Percentiles rank a stretch among this genome's conserved stretches.
These are phyloP conservation scores for Hyposoter dolosus DNA, from an alignment of 2,888 invertebrate species.

Conservation along the genomic window DNA sequence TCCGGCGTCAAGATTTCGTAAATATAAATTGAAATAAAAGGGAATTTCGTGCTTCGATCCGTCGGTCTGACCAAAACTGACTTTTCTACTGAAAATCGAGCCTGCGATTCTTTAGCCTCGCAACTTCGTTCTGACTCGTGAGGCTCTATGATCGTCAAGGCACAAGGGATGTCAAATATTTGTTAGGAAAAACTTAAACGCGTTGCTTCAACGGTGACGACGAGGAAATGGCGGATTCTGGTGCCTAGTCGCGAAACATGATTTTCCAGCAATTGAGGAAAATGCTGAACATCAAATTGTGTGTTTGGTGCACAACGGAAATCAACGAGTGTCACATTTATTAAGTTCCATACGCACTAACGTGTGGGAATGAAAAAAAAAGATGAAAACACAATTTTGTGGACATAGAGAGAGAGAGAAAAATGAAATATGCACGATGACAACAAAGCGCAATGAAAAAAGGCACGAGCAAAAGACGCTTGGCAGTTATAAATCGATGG, in stretches of 20 bases:
- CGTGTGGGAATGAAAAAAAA: not conserved
- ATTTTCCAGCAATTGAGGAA: not conserved
- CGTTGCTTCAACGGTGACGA: too few species aligned
- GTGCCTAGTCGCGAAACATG: not conserved
- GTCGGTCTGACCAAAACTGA: not conserved
- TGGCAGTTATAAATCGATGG: slow-evolving; percentile 55
- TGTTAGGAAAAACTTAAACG: too few species aligned
- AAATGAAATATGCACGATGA: slow-evolving; percentile 43
- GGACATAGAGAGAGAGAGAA: slow-evolving; percentile 20
- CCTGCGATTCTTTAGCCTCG: not conserved
- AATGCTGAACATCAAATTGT: not conserved
- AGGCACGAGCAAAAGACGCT: slow-evolving; percentile 63
- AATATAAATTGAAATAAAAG: not conserved
- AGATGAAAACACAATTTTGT: not conserved
- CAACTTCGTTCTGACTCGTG: not conserved
- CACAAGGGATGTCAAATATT: not conserved
- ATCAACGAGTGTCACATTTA: slow-evolving; percentile 1
- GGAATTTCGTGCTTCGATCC: not conserved
- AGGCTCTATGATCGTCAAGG: not conserved
- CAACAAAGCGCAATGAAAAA: slow-evolving; percentile 63
- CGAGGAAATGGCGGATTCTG: not conserved
- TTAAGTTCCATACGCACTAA: not conserved
- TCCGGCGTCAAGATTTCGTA: not conserved
- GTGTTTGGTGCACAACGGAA: not conserved
- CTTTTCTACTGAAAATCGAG: not conserved